Evolutionary conservation across 2,888 invertebrate species (phyloP).

Genomic region (Cephus sareptanus): DNA sequence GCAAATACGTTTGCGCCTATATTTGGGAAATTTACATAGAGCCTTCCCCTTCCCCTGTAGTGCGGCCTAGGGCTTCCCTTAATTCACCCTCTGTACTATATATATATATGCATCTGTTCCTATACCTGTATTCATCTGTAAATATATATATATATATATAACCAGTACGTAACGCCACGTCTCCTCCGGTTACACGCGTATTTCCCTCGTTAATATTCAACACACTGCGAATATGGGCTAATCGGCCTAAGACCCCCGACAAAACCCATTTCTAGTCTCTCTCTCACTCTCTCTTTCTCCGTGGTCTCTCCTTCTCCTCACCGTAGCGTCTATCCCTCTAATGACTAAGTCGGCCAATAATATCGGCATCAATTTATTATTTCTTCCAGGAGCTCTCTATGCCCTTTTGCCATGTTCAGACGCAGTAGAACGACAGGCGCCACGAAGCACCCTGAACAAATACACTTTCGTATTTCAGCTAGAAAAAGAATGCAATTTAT

Average conservation of each 20-base stretch:
- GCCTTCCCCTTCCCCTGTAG: neutral
- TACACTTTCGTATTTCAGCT: no score
- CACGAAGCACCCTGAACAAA: no score
- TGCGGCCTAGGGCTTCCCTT: neutral
- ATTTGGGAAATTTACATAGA: neutral
- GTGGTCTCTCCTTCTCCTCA: neutral
- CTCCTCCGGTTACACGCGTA: neutral
- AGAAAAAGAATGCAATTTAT: no score
- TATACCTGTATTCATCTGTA: no score
- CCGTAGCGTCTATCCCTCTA: neutral
- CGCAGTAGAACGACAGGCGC: no score
- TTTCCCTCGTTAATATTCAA: slow-evolving; percentile 33
- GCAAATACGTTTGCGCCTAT: neutral
- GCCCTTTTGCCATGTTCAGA: neutral
- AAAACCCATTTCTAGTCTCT: neutral
- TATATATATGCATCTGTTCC: neutral
- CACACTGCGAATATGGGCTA: slow-evolving; percentile 33
- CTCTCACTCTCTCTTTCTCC: neutral
- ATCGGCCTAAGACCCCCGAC: slow-evolving; percentile 21
- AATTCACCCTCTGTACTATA: slow-evolving; percentile 5
- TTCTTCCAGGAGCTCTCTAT: neutral
- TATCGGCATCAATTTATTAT: neutral
- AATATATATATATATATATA: no score
- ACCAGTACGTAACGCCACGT: neutral
- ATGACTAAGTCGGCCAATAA: neutral